Evolutionary conservation across 2,797 vertebrate species (phyloP), one percentile per base, ranked within the genome.

Genomic region (Falco concolor): DNA sequence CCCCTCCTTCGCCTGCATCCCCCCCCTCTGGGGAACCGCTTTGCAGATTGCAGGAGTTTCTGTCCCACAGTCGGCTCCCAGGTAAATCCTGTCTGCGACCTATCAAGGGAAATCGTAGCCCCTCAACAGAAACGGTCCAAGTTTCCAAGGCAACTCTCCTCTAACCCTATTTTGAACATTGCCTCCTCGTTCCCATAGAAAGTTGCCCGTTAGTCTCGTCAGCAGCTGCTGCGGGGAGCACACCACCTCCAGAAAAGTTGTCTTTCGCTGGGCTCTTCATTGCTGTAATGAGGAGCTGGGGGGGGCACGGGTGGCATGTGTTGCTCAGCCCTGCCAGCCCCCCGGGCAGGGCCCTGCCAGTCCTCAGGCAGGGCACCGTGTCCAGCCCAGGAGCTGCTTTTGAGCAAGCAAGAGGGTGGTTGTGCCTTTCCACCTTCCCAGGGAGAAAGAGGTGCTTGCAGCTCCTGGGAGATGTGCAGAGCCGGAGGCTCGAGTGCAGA

Each of bases 131-230:
- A 91, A 36, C 2, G 6, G 65, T 73, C 93, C 86, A 94, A 80
- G 95, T 96, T 95, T 89, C 95, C 94, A 90, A 75, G 95, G 93
- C 89, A 95, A 94, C 95, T 83, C 65, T 81, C 60, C 84, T 81
- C 75, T 91, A 84, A 63, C 84, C 78, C 81, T 75, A 24, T 79
- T 93, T 76, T 82, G 87, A 90, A 74, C 7, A 13, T 72, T 78
- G 92, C 92, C 78, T 70, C 92, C 78, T 70, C 2, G 1, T 93
- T 97, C 93, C 93, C 93, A 92, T 72, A 92, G 88, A 92, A 93
- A 87, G 94, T 54, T 89, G 64, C 94, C 93, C 20, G 34, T 93
- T 87, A 44, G 91, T 93, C 90, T 82, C 5, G 4, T 88, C 81
- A 16, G 95, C 94, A 95, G 96, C 96, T 96, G 96, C 90, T 73